Percentiles rank a stretch among this genome's conserved stretches.
Evolutionary conservation across 2,797 vertebrate genomes (phyloP).

Genomic region (Pogoniulus pusillus): DNA sequence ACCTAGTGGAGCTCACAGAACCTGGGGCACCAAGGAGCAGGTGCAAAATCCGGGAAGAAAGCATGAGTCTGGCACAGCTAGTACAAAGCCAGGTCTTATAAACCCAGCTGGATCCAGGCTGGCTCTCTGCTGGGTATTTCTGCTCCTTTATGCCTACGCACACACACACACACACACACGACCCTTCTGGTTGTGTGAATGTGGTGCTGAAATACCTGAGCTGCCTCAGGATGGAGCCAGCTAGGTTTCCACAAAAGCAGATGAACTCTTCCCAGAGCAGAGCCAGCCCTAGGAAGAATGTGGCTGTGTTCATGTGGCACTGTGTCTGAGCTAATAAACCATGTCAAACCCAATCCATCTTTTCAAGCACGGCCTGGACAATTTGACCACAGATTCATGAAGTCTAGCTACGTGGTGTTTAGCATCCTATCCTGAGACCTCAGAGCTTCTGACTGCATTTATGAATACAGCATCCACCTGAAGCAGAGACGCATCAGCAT

Average conservation of each 20-base stretch:
- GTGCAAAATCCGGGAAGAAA: background rate
- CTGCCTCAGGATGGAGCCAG: slow-evolving; percentile 46
- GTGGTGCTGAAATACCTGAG: slow-evolving; percentile 38
- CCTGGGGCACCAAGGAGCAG: background rate
- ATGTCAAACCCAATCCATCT: background rate
- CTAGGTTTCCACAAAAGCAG: slow-evolving; percentile 36
- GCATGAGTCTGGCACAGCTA: background rate
- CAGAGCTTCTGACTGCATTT: background rate
- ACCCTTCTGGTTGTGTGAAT: background rate
- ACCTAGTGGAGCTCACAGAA: background rate
- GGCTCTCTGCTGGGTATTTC: background rate
- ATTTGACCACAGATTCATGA: background rate
- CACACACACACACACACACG: no score
- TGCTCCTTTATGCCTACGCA: background rate
- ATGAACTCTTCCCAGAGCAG: slow-evolving; percentile 14
- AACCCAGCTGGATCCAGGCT: background rate
- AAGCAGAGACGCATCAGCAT: background rate
- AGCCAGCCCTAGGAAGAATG: background rate
- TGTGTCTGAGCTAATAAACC: background rate
- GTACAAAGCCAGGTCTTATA: background rate
- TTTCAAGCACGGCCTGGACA: background rate
- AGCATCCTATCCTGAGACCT: background rate
- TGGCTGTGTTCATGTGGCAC: background rate
- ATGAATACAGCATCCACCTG: background rate
- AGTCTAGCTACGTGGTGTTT: background rate